These are phyloP conservation scores for Caerostris darwini DNA, from an alignment of 1,140 invertebrate species.

Conservation along the genomic window DNA sequence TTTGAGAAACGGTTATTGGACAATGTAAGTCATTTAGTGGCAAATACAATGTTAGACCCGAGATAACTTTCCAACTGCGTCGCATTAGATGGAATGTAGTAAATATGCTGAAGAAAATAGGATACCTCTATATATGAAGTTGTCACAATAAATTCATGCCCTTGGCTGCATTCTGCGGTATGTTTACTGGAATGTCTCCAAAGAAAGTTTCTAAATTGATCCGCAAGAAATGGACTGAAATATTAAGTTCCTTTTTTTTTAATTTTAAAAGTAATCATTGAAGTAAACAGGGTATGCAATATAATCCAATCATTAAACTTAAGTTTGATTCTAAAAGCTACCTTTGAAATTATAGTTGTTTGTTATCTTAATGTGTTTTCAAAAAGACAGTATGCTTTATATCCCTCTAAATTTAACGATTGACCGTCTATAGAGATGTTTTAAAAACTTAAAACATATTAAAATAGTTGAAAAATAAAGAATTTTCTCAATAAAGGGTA, in stretches of 20 bases:
- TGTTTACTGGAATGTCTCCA: neutral
- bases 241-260: neutral
- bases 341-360: no score
- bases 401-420: no score
- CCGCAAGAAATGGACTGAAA: neutral
- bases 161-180: neutral
- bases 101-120: neutral
- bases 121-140: neutral
- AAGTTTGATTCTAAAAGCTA: no score
- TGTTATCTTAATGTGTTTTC: no score
- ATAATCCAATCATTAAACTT: neutral
- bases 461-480: no score
- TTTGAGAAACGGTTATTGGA: constrained; percentile 38
- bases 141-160: neutral
- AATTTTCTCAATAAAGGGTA: no score
- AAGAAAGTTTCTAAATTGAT: neutral
- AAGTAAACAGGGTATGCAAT: neutral
- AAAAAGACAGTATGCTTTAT: no score
- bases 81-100: neutral
- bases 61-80: neutral
- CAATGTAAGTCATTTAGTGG: constrained; percentile 26
- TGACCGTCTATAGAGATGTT: no score
- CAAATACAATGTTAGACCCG: neutral
- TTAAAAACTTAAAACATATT: no score
- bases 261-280: neutral